Evolutionary conservation across 2,888 invertebrate genomes (phyloP).

Genomic region (Plebejus melissa): DNA sequence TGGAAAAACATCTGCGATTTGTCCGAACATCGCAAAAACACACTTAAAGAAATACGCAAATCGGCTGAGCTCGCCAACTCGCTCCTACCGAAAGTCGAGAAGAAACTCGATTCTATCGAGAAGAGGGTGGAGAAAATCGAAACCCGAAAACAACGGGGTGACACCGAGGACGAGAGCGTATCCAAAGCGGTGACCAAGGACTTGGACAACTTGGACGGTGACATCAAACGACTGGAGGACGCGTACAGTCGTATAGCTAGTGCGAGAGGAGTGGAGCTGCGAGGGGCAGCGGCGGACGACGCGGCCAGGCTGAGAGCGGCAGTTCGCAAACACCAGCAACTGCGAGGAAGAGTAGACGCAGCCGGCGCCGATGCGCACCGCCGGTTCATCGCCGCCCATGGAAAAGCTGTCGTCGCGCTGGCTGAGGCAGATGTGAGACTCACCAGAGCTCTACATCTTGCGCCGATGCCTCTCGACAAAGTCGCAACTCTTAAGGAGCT

Average conservation of each 20-base stretch:
- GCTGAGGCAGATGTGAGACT: constrained; percentile 85
- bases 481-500: constrained; percentile 66
- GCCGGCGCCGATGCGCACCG: constrained; percentile 81
- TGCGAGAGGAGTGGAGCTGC: constrained; percentile 81
- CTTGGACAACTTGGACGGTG: constrained; percentile 80
- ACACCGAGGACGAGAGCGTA: constrained; percentile 74
- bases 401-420: constrained; percentile 83
- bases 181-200: constrained; percentile 77
- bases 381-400: constrained; percentile 85
- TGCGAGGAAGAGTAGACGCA: constrained; percentile 79
- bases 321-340: constrained; percentile 82
- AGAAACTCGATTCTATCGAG: constrained; percentile 79
- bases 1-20: constrained; percentile 88
- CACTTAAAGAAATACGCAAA: constrained; percentile 73
- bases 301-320: constrained; percentile 81
- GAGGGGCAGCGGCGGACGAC: constrained; percentile 83
- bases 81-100: constrained; percentile 82
- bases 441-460: constrained; percentile 83
- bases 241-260: constrained; percentile 84
- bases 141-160: constrained; percentile 63
- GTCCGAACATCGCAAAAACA: constrained; percentile 81
- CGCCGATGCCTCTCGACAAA: constrained; percentile 66
- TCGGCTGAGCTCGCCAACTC: constrained; percentile 81
- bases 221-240: constrained; percentile 82
- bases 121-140: constrained; percentile 76